Evolutionary conservation across 2,888 invertebrate species (phyloP).

Genomic region (Arge pagana): DNA sequence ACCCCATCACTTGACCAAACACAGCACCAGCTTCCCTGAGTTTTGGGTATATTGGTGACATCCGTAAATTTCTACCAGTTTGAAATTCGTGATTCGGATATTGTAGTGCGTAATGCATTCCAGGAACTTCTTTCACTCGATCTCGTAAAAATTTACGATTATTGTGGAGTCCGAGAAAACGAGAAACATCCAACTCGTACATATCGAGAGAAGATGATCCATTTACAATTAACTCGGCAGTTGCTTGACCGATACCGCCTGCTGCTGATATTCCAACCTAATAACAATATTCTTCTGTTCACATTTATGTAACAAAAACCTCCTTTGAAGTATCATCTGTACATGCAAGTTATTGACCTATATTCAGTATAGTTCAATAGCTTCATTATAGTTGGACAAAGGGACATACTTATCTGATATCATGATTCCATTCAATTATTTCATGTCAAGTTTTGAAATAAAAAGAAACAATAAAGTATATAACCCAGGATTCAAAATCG

Average conservation of each 20-base stretch:
- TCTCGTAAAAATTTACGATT: conserved; percentile 91
- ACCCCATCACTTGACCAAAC: conserved; percentile 97
- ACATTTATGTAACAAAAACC: not conserved
- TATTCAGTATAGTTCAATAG: too few species aligned
- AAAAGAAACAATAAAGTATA: conserved; percentile 1
- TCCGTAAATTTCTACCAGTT: conserved; percentile 86
- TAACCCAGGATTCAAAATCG: too few species aligned
- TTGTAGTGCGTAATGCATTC: conserved; percentile 79
- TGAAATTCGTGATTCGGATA: conserved; percentile 87
- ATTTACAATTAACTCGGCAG: conserved; percentile 85
- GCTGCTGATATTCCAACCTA: conserved; percentile 90
- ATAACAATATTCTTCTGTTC: not conserved
- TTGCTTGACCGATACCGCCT: conserved; percentile 90
- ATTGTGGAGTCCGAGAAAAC: conserved; percentile 92
- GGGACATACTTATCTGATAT: too few species aligned
- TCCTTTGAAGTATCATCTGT: too few species aligned
- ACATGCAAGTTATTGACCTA: too few species aligned
- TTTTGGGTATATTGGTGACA: conserved; percentile 94
- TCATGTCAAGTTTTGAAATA: conserved; percentile 1
- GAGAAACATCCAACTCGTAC: conserved; percentile 86
- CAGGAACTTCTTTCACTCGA: conserved; percentile 90
- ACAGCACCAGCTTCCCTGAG: conserved; percentile 89
- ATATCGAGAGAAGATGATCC: conserved; percentile 82
- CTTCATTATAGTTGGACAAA: too few species aligned
- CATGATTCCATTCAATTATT: conserved; percentile 7